Evolutionary conservation across 30 jellyfish, hydroid and myxozoan species (phyloP).

Genomic region (Hydra vulgaris): DNA sequence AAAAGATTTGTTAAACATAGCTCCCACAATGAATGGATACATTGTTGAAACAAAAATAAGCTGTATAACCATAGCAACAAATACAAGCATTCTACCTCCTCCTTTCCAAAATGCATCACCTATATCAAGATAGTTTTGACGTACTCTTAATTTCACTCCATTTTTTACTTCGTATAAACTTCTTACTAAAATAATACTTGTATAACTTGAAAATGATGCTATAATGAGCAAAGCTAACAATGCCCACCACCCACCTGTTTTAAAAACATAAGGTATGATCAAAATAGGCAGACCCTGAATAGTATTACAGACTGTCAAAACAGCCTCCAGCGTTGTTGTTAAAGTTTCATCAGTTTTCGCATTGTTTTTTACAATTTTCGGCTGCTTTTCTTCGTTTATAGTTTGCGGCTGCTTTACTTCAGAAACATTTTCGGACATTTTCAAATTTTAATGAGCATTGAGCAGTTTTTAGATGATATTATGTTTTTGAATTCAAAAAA

Average conservation of each 20-base stretch:
- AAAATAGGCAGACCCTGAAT: slow-evolving; percentile 85
- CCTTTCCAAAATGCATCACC: slow-evolving; percentile 90
- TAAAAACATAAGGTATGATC: slow-evolving; percentile 78
- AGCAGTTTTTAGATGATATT: too few species aligned
- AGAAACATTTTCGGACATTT: neutral
- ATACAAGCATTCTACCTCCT: slow-evolving; percentile 73
- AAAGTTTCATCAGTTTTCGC: slow-evolving; percentile 21
- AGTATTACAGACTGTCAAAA: slow-evolving; percentile 43
- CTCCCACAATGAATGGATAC: slow-evolving; percentile 83
- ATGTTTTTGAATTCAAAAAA: too few species aligned
- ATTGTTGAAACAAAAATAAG: slow-evolving; percentile 60
- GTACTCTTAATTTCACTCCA: slow-evolving; percentile 60
- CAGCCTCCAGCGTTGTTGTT: slow-evolving; percentile 46
- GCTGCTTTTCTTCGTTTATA: neutral
- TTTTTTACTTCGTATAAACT: slow-evolving; percentile 66
- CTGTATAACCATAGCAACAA: slow-evolving; percentile 57
- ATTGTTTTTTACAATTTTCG: neutral
- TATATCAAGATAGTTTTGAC: slow-evolving; percentile 71
- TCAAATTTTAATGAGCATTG: neutral
- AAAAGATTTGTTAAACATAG: slow-evolving; percentile 72
- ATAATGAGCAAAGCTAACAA: slow-evolving; percentile 44
- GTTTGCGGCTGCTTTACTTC: neutral
- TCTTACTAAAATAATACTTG: slow-evolving; percentile 57
- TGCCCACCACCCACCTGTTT: slow-evolving; percentile 96
- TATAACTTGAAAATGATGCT: slow-evolving; percentile 58